A percentile compares a stretch with the other conserved stretches of the same genome.
Evolutionary conservation across 2,113 vertebrate genomes (phyloP).

Genomic region (human): DNA sequence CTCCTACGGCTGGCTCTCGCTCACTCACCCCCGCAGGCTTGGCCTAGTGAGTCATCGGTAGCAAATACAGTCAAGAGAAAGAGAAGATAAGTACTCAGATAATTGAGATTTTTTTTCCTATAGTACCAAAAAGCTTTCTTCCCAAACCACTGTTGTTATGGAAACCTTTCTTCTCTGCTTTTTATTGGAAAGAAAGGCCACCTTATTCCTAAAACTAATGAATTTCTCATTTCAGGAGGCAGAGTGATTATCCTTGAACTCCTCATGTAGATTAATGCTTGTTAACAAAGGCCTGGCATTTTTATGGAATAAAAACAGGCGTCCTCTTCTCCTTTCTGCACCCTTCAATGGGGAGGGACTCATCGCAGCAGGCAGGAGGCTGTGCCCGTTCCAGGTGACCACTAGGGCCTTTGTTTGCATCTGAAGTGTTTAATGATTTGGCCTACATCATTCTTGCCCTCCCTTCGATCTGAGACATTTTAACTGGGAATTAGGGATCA

Average conservation of each 20-base stretch:
- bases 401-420: background rate
- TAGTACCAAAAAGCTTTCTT: conserved; percentile 23
- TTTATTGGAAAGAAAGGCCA: conserved; percentile 26
- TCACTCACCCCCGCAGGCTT: background rate
- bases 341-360: background rate
- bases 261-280: background rate
- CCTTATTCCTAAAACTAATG: conserved; percentile 41
- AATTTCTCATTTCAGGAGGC: conserved; percentile 32
- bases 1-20: background rate
- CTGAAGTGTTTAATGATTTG: background rate
- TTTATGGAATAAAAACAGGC: background rate
- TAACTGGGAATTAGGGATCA: background rate
- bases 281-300: background rate
- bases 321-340: background rate
- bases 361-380: background rate
- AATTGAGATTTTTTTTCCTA: conserved; percentile 24
- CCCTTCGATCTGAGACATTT: background rate
- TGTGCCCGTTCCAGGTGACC: background rate
- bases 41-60: background rate
- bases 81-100: background rate
- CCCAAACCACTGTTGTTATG: conserved; percentile 63
- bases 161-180: conserved; percentile 56
- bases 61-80: background rate
- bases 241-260: conserved; percentile 37
- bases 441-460: background rate